Percentiles rank a stretch among this genome's conserved stretches.
Evolutionary conservation across 2,888 invertebrate species (phyloP).

Genomic region (Teleogryllus oceanicus): DNA sequence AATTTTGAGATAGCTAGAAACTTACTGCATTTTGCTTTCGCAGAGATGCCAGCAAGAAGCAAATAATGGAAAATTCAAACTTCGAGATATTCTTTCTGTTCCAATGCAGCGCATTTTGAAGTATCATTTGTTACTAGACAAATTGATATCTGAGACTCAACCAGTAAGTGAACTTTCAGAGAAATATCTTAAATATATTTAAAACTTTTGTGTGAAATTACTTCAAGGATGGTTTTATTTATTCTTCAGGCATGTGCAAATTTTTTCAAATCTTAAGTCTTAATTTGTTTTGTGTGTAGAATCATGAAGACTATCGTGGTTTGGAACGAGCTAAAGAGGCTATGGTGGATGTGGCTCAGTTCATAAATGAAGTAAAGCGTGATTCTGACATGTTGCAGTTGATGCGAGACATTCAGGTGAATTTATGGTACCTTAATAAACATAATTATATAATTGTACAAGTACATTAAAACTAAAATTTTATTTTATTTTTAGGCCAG

Average conservation of each 20-base stretch:
- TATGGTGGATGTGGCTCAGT: constrained; percentile 95
- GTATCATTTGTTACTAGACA: constrained; percentile 90
- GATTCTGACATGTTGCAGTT: constrained; percentile 91
- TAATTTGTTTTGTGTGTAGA: constrained; percentile 49
- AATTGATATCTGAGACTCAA: constrained; percentile 80
- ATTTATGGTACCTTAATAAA: constrained; percentile 40
- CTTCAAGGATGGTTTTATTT: background rate
- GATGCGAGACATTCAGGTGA: constrained; percentile 82
- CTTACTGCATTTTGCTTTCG: constrained; percentile 40
- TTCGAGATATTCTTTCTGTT: constrained; percentile 92
- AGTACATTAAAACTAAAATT: background rate
- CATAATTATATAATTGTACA: background rate
- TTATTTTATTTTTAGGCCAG: constrained; percentile 55
- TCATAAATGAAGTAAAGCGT: constrained; percentile 95
- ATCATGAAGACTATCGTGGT: constrained; percentile 78
- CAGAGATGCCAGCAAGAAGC: constrained; percentile 91
- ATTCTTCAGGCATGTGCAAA: background rate
- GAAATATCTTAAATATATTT: constrained; percentile 32
- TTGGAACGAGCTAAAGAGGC: constrained; percentile 86
- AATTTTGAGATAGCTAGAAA: too few relatives aligned
- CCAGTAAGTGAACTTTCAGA: constrained; percentile 53
- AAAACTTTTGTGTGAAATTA: constrained; percentile 20
- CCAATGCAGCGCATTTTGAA: constrained; percentile 98
- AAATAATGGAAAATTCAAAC: constrained; percentile 90
- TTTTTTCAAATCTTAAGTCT: background rate